Evolutionary conservation across 2,797 vertebrate genomes (phyloP), one percentile per base, ranked within the genome.

Genomic region (Remorina albescens): DNA sequence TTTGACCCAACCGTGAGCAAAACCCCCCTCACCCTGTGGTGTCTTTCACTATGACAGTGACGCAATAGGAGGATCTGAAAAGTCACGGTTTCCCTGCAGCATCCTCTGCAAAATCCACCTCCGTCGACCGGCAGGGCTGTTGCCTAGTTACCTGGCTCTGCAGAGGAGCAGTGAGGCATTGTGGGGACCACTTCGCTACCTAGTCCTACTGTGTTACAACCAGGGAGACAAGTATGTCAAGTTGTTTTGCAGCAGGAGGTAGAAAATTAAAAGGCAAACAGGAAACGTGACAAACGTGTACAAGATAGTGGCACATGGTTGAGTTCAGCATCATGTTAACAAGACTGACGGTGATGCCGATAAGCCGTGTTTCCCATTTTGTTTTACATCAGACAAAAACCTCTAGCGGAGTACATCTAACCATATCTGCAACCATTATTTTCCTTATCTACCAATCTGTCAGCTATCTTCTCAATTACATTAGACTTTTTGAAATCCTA

Each of bases 131-230:
- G 75, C 83, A 88, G 67, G 74, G 62, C 89, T 92, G 94, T 95
- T 95, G 93, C 93, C 89, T 93, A 87, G 93, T 87, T 92, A 93
- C 93, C 91, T 84, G 88, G 81, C 88, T 91, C 84, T 85, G 90
- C 83, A 84, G 72, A 71, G 77, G 83, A 65, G 74, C 83, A 83
- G 80, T 65, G 82, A 82, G 72, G 84, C 86, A 86, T 78, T 61
- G 60, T 34, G 76, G 86, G 77, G 84, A 88, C 84, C 80, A 85
- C 89, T 84, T 82, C 79, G 73, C 84, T 72, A 75, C 80, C 77
- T 63, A 86, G 88, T 77, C 67, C 60, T 25, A 64, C 76, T 23
- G 41, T 12, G 50, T 25, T 44, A 37, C 74, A 71, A 74, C 26
- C 46, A 82, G 37, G 71, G 73, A 71, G 54, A 72, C 32, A 76